Base-by-base conservation (phyloP, 1,140 invertebrate species). In the Parapsyche elsis region DNA sequence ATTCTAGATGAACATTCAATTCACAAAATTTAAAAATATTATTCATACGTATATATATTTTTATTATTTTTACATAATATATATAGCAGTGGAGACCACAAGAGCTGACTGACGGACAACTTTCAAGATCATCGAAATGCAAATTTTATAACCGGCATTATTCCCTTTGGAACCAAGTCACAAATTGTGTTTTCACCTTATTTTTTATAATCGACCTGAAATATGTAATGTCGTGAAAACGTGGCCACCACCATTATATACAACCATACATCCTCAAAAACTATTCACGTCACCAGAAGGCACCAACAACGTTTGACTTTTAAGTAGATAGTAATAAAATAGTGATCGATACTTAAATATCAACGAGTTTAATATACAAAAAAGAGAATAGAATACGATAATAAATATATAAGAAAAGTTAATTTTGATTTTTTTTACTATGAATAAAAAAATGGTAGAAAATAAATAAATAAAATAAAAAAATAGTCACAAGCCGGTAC, bases 211-310 rank as follows among this genome's bases (percentile, higher is more conserved):
- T n/a, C n/a, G n/a, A n/a, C n/a, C n/a, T 38, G 30, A 38, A 38
- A 38, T 38, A 38, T 38, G 7, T 38, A 38, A 38, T 38, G 7
- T 38, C 2, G 2, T 38, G 2, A n/a, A n/a, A n/a, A 38, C 30
- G 30, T 38, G 30, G 30, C 30, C 30, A 38, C 30, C 30, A 67
- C 24, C 24, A 14, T 9, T 67, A 23, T 38, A 73, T 73, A 73
- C n/a, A 73, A 73, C 45, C 38, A 45, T 70, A 78, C 78, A 57
- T 75, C 76, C 82, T 81, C 82, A 83, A 83, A 83, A 83, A 83
- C 82, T 83, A 83, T 83, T 83, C 82, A 83, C 82, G 74, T 81
- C 73, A 81, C 81, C 71, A 73, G 76, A 67, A 83, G 70, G 76
- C 73, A 76, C 71, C 78, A 80, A 71, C n/a, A 75, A 80, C 46